Evolutionary conservation across 2,113 vertebrate species (phyloP).

Genomic region (Malurus cyaneus): DNA sequence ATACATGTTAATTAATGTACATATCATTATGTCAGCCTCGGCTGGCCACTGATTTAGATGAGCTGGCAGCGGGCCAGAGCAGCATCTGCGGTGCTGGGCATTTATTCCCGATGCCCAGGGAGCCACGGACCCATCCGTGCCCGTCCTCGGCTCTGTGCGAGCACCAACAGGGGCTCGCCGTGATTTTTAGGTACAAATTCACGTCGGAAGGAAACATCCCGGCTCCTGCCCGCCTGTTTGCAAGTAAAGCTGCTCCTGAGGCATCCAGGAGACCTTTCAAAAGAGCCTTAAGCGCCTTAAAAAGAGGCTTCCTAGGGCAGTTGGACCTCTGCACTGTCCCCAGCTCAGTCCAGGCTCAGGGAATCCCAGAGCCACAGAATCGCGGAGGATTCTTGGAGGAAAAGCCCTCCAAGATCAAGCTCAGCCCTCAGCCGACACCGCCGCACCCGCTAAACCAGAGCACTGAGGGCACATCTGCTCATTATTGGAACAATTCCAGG

Average conservation of each 20-base stretch:
- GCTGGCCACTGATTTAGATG: neutral
- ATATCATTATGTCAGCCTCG: neutral
- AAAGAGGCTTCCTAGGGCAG: neutral
- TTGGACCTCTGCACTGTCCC: no score
- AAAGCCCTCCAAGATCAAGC: neutral
- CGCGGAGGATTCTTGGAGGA: neutral
- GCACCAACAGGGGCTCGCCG: rapidly evolving
- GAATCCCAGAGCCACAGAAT: neutral
- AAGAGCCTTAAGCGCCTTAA: neutral
- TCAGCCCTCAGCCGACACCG: neutral
- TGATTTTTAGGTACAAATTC: rapidly evolving
- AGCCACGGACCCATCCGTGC: rapidly evolving
- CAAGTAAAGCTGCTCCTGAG: no score
- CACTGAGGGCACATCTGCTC: neutral
- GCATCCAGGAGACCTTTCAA: neutral
- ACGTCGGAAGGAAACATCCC: rapidly evolving
- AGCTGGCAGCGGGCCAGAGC: rapidly evolving
- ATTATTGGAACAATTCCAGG: neutral
- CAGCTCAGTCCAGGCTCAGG: neutral
- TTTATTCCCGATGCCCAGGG: neutral
- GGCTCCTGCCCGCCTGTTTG: neutral
- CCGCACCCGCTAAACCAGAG: neutral
- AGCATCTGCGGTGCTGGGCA: rapidly evolving
- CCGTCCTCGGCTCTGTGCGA: neutral
- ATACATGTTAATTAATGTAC: neutral